A percentile compares a stretch with the other conserved stretches of the same genome.
Conservation (phyloP, 53 echinoderm and acorn worm genomes). For the Holothuria scabra region DNA sequence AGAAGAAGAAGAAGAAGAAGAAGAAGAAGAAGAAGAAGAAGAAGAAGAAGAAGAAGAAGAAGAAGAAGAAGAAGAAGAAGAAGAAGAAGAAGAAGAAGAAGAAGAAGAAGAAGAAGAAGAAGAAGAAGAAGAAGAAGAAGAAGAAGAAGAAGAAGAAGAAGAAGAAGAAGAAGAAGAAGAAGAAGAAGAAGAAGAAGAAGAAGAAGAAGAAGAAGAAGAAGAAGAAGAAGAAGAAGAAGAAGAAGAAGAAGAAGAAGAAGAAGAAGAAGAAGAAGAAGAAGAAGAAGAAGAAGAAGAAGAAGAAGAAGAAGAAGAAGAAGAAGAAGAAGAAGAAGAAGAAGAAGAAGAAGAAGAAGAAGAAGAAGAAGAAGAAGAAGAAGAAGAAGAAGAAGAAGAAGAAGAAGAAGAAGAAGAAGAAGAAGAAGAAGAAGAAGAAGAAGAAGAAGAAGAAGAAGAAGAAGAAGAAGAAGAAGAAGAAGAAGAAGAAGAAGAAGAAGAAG, state of each 20-base stretch:
- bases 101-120: constrained; percentile 33
- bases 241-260: constrained; percentile 42
- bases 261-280: constrained; percentile 40
- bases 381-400: neutral
- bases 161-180: constrained; percentile 40
- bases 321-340: neutral
- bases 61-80: constrained; percentile 39
- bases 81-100: constrained; percentile 34
- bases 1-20: constrained; percentile 42
- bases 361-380: neutral
- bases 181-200: constrained; percentile 42
- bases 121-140: constrained; percentile 42
- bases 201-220: constrained; percentile 40
- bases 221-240: constrained; percentile 40
- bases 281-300: constrained; percentile 24
- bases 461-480: too few relatives aligned
- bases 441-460: too few relatives aligned
- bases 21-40: constrained; percentile 39
- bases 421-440: too few relatives aligned
- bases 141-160: constrained; percentile 40
- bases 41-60: constrained; percentile 39
- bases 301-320: neutral
- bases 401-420: too few relatives aligned
- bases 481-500: too few relatives aligned
- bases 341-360: constrained; percentile 11